Base-by-base conservation (phyloP, 1,140 invertebrate genomes). In the Diprion similis region DNA sequence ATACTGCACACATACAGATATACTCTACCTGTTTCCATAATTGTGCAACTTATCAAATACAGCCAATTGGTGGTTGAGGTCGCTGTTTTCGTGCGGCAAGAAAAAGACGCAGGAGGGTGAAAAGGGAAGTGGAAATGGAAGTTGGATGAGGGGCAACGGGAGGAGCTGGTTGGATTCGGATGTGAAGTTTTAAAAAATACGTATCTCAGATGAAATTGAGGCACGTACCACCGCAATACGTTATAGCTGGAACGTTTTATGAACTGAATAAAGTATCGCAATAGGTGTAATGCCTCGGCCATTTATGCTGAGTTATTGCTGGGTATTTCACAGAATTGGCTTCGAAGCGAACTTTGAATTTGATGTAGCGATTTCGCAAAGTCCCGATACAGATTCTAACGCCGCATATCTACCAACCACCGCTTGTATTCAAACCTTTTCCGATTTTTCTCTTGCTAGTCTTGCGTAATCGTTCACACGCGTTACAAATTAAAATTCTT, bases 161-260 rank as follows among this genome's bases (percentile, higher is more conserved):
- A 37, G 24, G 24, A 37, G 24, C 6, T 37, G 24, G 24, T 37
- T 37, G 24, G 24, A 59, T 15, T 59, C 51, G 51, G 51, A 59
- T 59, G 51, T 13, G 51, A 59, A 59, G 51, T 59, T 59, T 59
- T 59, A 59, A 59, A 59, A 59, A 59, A 59, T 59, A 59, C 51
- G 51, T 59, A 59, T 59, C 51, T 59, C 51, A 17, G 51, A 10
- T 59, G 51, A 59, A 59, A 59, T 59, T 59, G 51, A 59, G 51
- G 51, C 51, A 59, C 51, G 51, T 59, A 59, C 51, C n/a, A 59
- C 51, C 51, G 51, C 51, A 59, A 59, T 59, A 59, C 51, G 51
- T 59, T 59, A 59, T 59, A 59, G 51, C 51, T 59, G 51, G 51
- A 59, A 59, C 51, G 51, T 59, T 59, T 59, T 59, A 59, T 59